Evolutionary conservation across 2,888 invertebrate genomes (phyloP), one percentile per base, ranked within the genome.

Genomic region (Glaucopsyche alexis): DNA sequence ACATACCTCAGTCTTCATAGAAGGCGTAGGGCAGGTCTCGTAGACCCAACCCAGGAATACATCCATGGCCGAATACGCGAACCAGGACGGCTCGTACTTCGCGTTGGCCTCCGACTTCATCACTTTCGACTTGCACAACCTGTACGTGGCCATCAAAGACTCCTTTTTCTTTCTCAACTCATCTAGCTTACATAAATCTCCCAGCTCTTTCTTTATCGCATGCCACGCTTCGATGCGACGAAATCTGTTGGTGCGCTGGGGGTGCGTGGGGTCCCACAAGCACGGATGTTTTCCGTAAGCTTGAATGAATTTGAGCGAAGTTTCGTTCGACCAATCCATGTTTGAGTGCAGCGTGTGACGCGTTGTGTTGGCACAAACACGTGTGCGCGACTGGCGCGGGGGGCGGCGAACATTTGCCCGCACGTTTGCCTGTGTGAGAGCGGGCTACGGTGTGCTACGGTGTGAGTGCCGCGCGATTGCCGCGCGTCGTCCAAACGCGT

Each of bases 121-220:
- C n/a, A 71, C 16, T 42, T 55, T 29, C 38, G 52, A 11, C 42
- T 40, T 71, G 14, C 11, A 49, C 3, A 8, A 6, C 16, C 71
- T 71, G 55, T 42, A 55, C 40, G 55, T n/a, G n/a, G 42, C n/a
- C 71, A 71, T 71, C 40, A 71, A 40, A 55, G 55, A 71, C 42
- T 71, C 52, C 42, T 71, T 71, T n/a, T 71, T 71, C 55, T 40
- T 71, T 16, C 19, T 71, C 40, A 71, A n/a, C 1, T 71, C 55
- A 6, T 71, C 38, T n/a, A 71, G 4, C 6, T 16, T 71, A 13
- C 40, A 55, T 0, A n/a, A n/a, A 29, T 38, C 19, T 7, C 55
- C 55, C 16, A 71, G 29, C 6, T 52, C 16, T 7, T 71, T 14
- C 7, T 55, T 38, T 9, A 71, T 71, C 19, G 40, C 40, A 40